phyloP scores from a whole-genome alignment of 1,140 invertebrate genomes.

The Drosophila kepulauana region DNA sequence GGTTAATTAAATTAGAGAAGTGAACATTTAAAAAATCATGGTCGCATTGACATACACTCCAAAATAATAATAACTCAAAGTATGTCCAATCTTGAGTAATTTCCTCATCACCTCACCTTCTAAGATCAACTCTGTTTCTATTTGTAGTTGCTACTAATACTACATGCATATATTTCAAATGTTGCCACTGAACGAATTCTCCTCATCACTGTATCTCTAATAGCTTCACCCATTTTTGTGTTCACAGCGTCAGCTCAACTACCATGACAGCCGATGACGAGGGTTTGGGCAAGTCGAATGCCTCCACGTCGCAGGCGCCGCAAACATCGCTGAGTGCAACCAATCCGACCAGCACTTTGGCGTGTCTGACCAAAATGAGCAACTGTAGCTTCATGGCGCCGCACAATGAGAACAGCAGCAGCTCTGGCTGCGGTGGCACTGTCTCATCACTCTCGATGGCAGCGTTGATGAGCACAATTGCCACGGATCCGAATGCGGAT shows the following conservation, averaged over 20 bases:
- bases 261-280: conserved; percentile 47
- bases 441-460: conserved; percentile 56
- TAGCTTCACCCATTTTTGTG: background rate
- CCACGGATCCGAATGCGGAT: conserved; percentile 51
- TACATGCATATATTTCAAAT: too few species aligned
- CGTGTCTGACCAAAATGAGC: conserved; percentile 49
- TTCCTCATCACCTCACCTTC: too few species aligned
- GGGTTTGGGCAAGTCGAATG: conserved; percentile 41
- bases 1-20: too few species aligned
- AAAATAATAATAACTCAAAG: too few species aligned
- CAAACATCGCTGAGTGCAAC: conserved; percentile 12
- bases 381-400: conserved; percentile 53
- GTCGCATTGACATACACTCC: too few species aligned
- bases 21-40: too few species aligned
- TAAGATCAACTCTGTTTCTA: too few species aligned
- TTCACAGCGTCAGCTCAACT: conserved; percentile 39
- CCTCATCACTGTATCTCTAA: background rate
- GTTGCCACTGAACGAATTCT: too few species aligned
- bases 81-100: too few species aligned
- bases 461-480: conserved; percentile 49
- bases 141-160: too few species aligned
- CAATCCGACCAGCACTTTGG: conserved; percentile 41
- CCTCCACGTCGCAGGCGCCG: conserved; percentile 40
- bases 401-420: conserved; percentile 69
- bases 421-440: conserved; percentile 68